phyloP scores from a whole-genome alignment of 2,888 invertebrate genomes.

The Muschampia plurimacula region DNA sequence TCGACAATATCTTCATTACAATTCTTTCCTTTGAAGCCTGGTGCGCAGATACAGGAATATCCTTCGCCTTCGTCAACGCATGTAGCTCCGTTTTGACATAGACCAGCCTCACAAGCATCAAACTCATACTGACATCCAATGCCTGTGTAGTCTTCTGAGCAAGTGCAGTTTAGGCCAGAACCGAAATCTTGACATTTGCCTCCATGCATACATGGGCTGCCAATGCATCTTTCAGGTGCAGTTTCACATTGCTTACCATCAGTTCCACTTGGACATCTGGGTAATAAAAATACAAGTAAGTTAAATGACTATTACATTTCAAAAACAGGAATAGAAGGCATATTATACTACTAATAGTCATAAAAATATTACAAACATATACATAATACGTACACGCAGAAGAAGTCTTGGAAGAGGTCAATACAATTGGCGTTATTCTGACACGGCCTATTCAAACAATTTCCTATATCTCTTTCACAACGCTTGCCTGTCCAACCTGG shows the following conservation, averaged over 20 bases:
- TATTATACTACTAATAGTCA: not conserved
- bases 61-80: conserved; percentile 95
- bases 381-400: conserved; percentile 91
- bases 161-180: conserved; percentile 97
- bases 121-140: conserved; percentile 97
- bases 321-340: not conserved
- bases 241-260: conserved; percentile 99
- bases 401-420: conserved; percentile 95
- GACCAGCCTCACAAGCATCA: conserved; percentile 95
- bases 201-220: conserved; percentile 97
- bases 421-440: conserved; percentile 97
- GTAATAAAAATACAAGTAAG: conserved; percentile 37
- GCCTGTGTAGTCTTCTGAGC: conserved; percentile 93
- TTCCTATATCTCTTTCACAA: conserved; percentile 95
- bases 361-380: not conserved
- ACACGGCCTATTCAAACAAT: conserved; percentile 94
- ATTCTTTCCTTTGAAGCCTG: conserved; percentile 92
- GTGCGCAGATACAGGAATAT: conserved; percentile 94
- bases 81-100: conserved; percentile 97
- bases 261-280: conserved; percentile 95
- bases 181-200: conserved; percentile 98
- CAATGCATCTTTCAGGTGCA: conserved; percentile 97
- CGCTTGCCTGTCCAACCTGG: conserved; percentile 95
- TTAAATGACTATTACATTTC: not conserved
- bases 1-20: conserved; percentile 96